Percentiles rank a stretch among this genome's conserved stretches.
Conservation (phyloP, 2,113 vertebrate genomes). For the Eptatretus burgeri region DNA sequence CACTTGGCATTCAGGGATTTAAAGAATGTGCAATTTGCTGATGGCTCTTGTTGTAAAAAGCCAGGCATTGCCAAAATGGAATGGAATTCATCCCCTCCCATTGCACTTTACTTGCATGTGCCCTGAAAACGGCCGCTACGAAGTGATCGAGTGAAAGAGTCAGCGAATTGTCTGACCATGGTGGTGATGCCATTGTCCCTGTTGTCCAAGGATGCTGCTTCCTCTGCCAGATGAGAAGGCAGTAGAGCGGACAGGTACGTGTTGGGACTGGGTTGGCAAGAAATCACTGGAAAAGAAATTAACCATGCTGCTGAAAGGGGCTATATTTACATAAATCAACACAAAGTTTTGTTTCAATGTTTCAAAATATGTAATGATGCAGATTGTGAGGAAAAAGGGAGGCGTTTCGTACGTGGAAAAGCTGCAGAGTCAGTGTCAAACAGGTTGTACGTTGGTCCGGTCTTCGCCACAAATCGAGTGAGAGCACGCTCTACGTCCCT, state of each 20-base stretch:
- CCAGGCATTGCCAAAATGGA: no score
- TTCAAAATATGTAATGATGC: background rate
- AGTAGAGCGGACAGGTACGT: slow-evolving; percentile 77
- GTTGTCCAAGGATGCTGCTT: no score
- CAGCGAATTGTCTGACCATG: no score
- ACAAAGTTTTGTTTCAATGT: background rate
- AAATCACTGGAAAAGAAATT: slow-evolving; percentile 35
- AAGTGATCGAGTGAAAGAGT: no score
- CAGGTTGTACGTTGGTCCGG: slow-evolving; percentile 70
- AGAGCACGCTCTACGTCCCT: slow-evolving; percentile 76
- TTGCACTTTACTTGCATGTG: no score
- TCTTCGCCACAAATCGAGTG: slow-evolving; percentile 94
- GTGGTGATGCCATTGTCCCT: no score
- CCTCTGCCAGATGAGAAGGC: slow-evolving; percentile 43
- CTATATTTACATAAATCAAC: background rate
- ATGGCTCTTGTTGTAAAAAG: no score
- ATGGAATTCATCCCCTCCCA: no score
- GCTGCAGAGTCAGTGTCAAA: slow-evolving; percentile 78
- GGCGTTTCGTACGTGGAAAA: slow-evolving; percentile 38
- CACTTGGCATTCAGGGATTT: no score
- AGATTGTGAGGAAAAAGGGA: background rate
- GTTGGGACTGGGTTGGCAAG: slow-evolving; percentile 43
- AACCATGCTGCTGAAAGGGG: background rate
- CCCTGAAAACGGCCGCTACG: no score
- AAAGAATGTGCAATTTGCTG: no score